Evolutionary conservation across 2,113 vertebrate genomes (phyloP), one percentile per base, ranked within the genome.

Genomic region (Python bivittatus): DNA sequence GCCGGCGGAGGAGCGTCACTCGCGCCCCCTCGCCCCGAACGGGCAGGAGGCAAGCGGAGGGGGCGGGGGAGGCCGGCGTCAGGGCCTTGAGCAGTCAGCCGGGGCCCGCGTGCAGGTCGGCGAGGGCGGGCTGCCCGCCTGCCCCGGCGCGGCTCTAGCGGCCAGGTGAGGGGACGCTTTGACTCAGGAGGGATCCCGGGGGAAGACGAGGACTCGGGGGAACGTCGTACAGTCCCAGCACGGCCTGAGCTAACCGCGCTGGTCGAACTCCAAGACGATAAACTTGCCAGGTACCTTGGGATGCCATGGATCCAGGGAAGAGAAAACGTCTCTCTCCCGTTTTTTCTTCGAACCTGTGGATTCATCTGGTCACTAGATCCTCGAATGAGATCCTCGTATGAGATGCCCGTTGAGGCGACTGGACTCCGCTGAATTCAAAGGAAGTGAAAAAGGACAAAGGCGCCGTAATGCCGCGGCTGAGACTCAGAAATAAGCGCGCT

Each of bases 1-100:
- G 88, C 79, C 0, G 68, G 68, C 44, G 52, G 90, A 89, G 11
- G n/a, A 83, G 92, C 56, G 92, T 60, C 91, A 88, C 22, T 61
- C 68, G 52, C 44, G 92, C 60, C 91, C 17, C 56, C 29, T 29
- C 87, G 1, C 44, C 87, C 1, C 48, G 58, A 56, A 48, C 48
- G 60, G 52, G 89, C 53, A 25, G 56, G 54, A 88, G 54, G 86
- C 17, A 38, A 38, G 5, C 5, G 27, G 84, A 2, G 52, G 2
- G 60, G 4, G 60, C 58, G 38, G 11, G 25, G 29, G 61, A 13
- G 86, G 52, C 29, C 17, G 52, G 58, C 11, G 7, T 22, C n/a
- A 29, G 3, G 85, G 44, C 52, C 84, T 52, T 27, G 84, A 48
- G 27, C 84, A 85, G 25, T 52, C 44, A 10, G 25, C 44, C 84